Evolutionary conservation across 2,888 invertebrate species (phyloP), one percentile per base, ranked within the genome.

Genomic region (Bellardia pandia): DNA sequence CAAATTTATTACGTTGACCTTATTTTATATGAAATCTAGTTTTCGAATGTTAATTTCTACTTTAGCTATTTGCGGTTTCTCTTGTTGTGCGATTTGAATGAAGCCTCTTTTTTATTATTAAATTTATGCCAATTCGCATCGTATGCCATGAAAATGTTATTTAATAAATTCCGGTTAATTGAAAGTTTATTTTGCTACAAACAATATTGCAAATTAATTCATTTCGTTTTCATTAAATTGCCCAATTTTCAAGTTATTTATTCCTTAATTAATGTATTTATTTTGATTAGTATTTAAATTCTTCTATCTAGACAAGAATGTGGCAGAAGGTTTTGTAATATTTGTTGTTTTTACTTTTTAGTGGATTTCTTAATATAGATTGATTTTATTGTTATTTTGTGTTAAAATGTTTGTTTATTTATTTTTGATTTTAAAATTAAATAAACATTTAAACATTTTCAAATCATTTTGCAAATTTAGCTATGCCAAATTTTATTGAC

Each of bases 171-270:
- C 1, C 14, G 23, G 7, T 60, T 37, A 14, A 60, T 33, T 37
- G 60, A 60, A 60, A 33, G 33, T 60, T 60, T 60, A 14, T 60
- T 45, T 13, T 14, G 33, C 33, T n/a, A 37, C 13, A 60, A 60
- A 6, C 3, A 58, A 30, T 30, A 23, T 33, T 60, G 60, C 60
- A 33, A 60, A 60, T 60, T 37, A 33, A 60, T 60, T 60, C 33
- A 60, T 60, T 33, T 60, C 60, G 37, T 60, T 60, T 60, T 60
- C 37, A 37, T 16, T 60, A 33, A 60, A 60, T 14, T 33, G 37
- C 14, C 37, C 14, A 33, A 60, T 60, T 60, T 60, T 33, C 60
- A 60, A 60, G 7, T 37, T 60, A 33, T 60, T 60, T n/a, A 37
- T 37, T 60, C 7, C 14, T n/a, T 33, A 60, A 60, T 60, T 60